Percentiles rank a stretch among this genome's conserved stretches.
Evolutionary conservation across 1,140 invertebrate species (phyloP).

Genomic region (Drosophila bocqueti): DNA sequence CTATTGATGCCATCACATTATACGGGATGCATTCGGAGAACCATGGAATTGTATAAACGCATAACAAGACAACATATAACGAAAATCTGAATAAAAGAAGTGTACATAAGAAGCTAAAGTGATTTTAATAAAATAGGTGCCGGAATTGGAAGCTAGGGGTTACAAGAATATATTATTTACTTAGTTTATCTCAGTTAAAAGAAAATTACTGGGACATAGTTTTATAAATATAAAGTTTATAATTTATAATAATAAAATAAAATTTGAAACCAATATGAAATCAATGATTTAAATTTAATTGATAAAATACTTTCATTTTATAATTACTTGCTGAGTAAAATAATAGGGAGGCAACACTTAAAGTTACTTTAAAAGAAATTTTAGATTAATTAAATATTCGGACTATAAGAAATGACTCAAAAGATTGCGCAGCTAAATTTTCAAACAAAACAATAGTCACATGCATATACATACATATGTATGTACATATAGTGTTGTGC

Average conservation of each 20-base stretch:
- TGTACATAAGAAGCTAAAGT: conserved; percentile 9
- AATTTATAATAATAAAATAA: not conserved
- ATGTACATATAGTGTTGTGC: not conserved
- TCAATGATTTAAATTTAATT: not conserved
- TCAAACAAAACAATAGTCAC: too few relatives aligned
- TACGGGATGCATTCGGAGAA: conserved; percentile 6
- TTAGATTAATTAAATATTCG: not conserved
- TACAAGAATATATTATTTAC: not conserved
- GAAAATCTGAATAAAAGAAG: conserved; percentile 15
- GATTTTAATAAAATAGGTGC: not conserved
- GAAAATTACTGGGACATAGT: not conserved
- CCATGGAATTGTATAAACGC: conserved; percentile 26
- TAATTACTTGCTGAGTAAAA: not conserved
- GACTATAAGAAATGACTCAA: not conserved
- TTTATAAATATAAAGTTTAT: not conserved
- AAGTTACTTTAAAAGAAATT: not conserved
- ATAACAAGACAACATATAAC: conserved; percentile 4
- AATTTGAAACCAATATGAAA: not conserved
- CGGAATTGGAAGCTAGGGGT: not conserved
- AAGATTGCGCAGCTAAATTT: not conserved
- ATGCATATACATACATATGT: too few relatives aligned
- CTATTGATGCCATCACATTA: conserved; percentile 21
- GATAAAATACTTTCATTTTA: not conserved
- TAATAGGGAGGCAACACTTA: not conserved
- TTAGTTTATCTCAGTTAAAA: not conserved